Conservation (phyloP, 1,140 invertebrate genomes). For the Euura saliciscinereae region DNA sequence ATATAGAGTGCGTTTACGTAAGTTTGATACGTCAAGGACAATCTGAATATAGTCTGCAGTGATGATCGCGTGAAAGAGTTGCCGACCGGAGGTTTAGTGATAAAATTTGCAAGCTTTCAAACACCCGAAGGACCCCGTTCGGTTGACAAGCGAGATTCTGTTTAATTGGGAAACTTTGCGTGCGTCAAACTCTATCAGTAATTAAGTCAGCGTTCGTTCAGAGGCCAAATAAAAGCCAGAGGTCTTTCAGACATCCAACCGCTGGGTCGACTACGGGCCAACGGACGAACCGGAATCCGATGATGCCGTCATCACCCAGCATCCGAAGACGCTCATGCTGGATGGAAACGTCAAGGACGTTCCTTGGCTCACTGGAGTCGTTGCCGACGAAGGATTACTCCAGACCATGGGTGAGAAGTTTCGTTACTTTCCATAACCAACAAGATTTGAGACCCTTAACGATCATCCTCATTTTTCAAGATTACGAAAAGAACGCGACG, state of each 20-base stretch:
- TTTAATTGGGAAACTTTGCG: not conserved
- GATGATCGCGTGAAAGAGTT: too few species aligned
- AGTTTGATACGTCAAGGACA: not conserved
- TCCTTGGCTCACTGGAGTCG: constrained; percentile 45
- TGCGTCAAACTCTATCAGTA: not conserved
- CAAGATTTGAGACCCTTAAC: not conserved
- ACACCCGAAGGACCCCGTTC: not conserved
- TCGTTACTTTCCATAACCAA: not conserved
- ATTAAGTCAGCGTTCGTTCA: not conserved
- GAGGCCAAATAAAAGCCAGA: not conserved
- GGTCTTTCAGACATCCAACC: constrained; percentile 8
- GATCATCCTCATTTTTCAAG: not conserved
- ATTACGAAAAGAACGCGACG: not conserved
- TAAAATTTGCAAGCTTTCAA: not conserved
- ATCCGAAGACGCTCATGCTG: constrained; percentile 34
- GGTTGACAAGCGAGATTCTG: not conserved
- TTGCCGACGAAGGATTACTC: constrained; percentile 43
- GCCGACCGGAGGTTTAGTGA: too few species aligned
- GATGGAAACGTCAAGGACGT: constrained; percentile 43
- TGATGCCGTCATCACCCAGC: constrained; percentile 42
- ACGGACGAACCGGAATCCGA: constrained; percentile 44
- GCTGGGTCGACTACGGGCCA: constrained; percentile 36
- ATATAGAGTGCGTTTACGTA: constrained; percentile 1
- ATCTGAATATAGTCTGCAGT: not conserved
- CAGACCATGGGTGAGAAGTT: constrained; percentile 35